Evolutionary conservation across 23 tunicate species (phyloP).

Genomic region (Ascidia mentula): DNA sequence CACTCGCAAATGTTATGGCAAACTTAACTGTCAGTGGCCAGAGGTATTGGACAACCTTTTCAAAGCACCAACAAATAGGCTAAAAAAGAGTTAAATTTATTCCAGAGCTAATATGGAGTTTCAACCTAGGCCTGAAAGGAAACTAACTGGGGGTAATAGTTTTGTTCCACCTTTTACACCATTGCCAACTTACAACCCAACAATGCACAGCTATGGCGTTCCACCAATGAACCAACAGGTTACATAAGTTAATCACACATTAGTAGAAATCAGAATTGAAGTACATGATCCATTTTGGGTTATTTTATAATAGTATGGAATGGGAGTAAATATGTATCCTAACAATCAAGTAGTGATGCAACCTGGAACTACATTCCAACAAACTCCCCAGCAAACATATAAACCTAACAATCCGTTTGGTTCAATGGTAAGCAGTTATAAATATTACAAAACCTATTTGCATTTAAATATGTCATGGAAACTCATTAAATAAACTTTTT

Average conservation of each 20-base stretch:
- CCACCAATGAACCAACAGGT: slow-evolving; percentile 5
- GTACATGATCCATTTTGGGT: background rate
- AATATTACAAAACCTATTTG: no score
- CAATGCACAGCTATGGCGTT: slow-evolving; percentile 6
- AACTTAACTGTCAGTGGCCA: slow-evolving; percentile 56
- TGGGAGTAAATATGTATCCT: slow-evolving; percentile 5
- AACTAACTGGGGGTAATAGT: slow-evolving; percentile 62
- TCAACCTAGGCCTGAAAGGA: slow-evolving; percentile 67
- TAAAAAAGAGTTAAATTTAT: background rate
- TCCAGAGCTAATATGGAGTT: slow-evolving; percentile 57
- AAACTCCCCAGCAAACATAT: slow-evolving; percentile 32
- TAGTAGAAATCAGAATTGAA: background rate
- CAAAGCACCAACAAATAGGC: background rate
- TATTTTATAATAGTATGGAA: background rate
- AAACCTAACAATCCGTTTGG: slow-evolving; percentile 83
- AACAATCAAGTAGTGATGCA: background rate
- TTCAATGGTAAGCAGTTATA: slow-evolving; percentile 31
- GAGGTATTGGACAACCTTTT: background rate
- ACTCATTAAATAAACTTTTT: no score
- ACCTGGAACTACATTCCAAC: background rate
- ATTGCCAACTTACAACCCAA: slow-evolving; percentile 27
- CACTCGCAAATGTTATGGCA: slow-evolving; percentile 71
- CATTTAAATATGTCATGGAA: no score
- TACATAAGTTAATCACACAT: background rate
- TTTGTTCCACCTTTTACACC: slow-evolving; percentile 40